Conservation (phyloP, 2,113 vertebrate genomes). For the Gadus macrocephalus region DNA sequence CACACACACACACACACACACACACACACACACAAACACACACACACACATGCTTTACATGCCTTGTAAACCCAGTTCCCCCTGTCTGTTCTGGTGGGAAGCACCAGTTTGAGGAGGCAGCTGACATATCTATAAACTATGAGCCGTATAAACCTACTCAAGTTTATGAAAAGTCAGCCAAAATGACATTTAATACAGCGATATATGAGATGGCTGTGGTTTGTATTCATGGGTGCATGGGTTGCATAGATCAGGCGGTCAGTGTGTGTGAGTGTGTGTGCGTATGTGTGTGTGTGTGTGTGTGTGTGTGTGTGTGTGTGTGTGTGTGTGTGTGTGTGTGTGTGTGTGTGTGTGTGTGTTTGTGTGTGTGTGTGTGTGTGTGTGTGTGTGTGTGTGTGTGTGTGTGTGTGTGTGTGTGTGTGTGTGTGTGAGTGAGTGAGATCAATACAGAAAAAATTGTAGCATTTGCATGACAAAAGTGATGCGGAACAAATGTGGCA, state of each 20-base stretch:
- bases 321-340: conserved; percentile 6
- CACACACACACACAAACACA: no score
- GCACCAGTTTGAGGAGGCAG: no score
- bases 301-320: neutral
- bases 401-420: conserved; percentile 4
- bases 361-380: neutral
- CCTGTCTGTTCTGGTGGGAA: no score
- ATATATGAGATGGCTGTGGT: no score
- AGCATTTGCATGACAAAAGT: no score
- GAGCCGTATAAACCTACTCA: no score
- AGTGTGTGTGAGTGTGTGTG: conserved; percentile 2
- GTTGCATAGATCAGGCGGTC: neutral
- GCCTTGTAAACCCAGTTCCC: no score
- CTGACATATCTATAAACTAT: no score
- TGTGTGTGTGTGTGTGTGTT: neutral
- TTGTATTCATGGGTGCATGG: neutral
- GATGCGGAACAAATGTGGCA: no score
- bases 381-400: conserved; percentile 1
- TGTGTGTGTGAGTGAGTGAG: neutral
- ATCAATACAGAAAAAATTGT: neutral
- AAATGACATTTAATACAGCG: no score
- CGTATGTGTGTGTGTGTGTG: neutral
- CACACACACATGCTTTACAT: neutral
- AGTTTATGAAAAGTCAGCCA: no score
- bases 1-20: no score